Evolutionary conservation across 2,888 invertebrate genomes (phyloP), one percentile per base, ranked within the genome.

Genomic region (Coronaproctus castanopsis): DNA sequence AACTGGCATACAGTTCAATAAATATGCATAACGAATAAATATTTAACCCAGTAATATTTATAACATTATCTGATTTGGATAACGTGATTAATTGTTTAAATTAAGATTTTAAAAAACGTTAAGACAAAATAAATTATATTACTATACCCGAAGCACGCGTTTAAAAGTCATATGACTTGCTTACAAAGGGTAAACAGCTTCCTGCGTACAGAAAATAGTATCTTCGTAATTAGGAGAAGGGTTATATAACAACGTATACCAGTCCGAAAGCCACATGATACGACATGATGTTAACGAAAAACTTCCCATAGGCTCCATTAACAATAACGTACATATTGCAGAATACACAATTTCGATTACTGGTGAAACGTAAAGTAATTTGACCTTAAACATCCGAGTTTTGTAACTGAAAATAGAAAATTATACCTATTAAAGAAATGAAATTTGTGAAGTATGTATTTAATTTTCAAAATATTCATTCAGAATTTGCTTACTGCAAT

Each of bases 181-280:
- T 80, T 78, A 96, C 90, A 97, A 74, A 53, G 97, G 97, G 76
- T 92, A 97, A 0, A 96, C 95, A 60, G 95, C 92, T 74, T 98
- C 97, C 69, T 97, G 93, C 0, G 96, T 93, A 72, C 97, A 98
- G 72, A 92, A 85, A 58, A 96, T 72, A 20, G 84, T 85, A 63
- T 82, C 80, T 61, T 86, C 85, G 73, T 92, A 96, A 72, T 92
- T 87, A 0, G 93, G 91, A 65, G 81, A 83, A 3, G 97, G 97
- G 74, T 98, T 98, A 69, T 92, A 81, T 62, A 97, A 78, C 65
- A 96, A 73, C 0, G 96, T 93, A 71, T 98, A 98, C 96, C 96
- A 98, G 73, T 98, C 97, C 0, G 91, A 84, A 21, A 97, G 74
- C 50, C 81, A 80, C 60, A 80, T 77, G 0, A 88, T 85, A 5